Percentiles rank a stretch among this genome's conserved stretches.
Evolutionary conservation across 2,888 invertebrate genomes (phyloP).

Genomic region (Hydroisotoma schaefferi): DNA sequence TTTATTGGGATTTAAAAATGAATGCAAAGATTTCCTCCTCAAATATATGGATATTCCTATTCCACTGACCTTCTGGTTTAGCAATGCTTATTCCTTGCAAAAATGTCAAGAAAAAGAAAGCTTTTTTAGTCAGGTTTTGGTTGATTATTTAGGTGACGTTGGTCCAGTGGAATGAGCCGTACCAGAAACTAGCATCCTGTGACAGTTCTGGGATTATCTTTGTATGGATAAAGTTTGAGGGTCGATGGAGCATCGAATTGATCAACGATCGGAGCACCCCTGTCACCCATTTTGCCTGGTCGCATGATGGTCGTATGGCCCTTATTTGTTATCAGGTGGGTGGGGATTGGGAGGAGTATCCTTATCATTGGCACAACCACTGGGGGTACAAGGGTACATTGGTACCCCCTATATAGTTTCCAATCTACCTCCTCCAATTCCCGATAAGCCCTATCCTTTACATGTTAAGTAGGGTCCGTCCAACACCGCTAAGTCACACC

Average conservation of each 20-base stretch:
- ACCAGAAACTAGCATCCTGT: conserved; percentile 95
- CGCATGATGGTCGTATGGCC: conserved; percentile 96
- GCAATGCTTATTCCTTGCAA: no score
- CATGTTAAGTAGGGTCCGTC: no score
- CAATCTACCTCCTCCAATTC: no score
- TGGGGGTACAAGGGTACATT: no score
- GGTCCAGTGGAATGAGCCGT: conserved; percentile 98
- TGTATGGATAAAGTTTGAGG: conserved; percentile 99
- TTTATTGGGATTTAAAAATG: not conserved
- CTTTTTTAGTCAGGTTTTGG: conserved; percentile 10
- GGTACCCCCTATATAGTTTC: no score
- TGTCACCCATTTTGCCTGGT: conserved; percentile 98
- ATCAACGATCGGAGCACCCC: conserved; percentile 97
- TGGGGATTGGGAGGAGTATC: no score
- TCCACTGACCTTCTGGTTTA: no score
- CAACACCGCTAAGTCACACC: no score
- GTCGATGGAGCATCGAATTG: conserved; percentile 96
- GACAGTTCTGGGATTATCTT: conserved; percentile 97
- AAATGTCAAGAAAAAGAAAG: not conserved
- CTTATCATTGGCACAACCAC: no score
- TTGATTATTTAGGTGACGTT: conserved; percentile 69
- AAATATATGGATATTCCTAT: no score
- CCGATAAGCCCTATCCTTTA: no score
- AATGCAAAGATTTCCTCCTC: not conserved
- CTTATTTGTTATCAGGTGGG: conserved; percentile 94